These are phyloP conservation scores for Trichonephila clavata DNA, from an alignment of 1,140 invertebrate genomes.

Conservation along the genomic window DNA sequence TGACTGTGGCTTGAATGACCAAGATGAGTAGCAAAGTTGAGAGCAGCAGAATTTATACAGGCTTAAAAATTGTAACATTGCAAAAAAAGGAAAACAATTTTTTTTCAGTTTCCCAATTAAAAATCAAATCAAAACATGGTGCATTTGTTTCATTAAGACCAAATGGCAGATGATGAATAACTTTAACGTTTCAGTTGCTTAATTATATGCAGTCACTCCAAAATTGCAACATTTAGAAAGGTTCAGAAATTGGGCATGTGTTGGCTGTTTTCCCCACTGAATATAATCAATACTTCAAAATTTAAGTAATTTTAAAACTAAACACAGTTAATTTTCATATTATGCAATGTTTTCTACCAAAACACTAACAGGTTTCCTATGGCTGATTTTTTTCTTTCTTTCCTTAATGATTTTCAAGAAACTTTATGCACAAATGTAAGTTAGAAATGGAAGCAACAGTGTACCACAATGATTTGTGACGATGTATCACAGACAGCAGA, in stretches of 20 bases:
- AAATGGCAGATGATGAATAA: background rate
- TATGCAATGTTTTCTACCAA: background rate
- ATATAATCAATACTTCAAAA: background rate
- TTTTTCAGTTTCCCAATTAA: background rate
- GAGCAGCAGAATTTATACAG: slow-evolving; percentile 29
- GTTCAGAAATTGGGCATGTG: background rate
- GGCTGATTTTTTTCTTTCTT: background rate
- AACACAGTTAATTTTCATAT: too few relatives aligned
- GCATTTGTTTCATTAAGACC: slow-evolving; percentile 1
- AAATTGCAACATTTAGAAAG: slow-evolving; percentile 36
- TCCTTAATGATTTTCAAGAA: background rate
- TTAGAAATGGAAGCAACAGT: slow-evolving; percentile 36
- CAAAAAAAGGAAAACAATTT: background rate
- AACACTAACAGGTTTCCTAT: background rate
- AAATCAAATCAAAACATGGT: background rate
- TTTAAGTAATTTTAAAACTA: too few relatives aligned
- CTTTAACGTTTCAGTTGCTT: background rate
- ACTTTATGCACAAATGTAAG: slow-evolving; percentile 15
- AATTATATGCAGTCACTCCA: slow-evolving; percentile 40
- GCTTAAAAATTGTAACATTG: slow-evolving; percentile 9
- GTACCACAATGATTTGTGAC: slow-evolving; percentile 44
- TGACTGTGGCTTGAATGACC: slow-evolving; percentile 43
- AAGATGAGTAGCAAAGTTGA: slow-evolving; percentile 40
- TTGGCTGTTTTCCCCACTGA: background rate
- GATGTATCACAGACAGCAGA: slow-evolving; percentile 49